These are phyloP conservation scores for Sebastes miniatus DNA, from an alignment of 2,797 vertebrate species.

Conservation along the genomic window DNA sequence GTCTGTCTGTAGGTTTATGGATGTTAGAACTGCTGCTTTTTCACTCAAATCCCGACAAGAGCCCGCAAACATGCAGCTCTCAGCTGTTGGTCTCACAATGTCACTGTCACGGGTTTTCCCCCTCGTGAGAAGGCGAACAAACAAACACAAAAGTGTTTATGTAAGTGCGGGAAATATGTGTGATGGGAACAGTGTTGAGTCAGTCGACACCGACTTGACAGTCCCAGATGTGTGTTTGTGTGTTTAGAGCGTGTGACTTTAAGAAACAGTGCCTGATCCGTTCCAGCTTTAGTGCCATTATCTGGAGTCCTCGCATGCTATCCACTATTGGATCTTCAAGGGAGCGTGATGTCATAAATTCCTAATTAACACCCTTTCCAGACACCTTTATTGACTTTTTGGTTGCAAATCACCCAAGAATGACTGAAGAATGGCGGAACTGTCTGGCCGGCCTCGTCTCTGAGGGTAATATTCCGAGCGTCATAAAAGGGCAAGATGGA, in stretches of 20 bases:
- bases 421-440: slow-evolving; percentile 29
- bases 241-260: slow-evolving; percentile 36
- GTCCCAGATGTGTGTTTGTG: not conserved
- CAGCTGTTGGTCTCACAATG: slow-evolving; percentile 5
- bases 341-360: slow-evolving; percentile 53
- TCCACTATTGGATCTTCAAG: slow-evolving; percentile 38
- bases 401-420: slow-evolving; percentile 64
- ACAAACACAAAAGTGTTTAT: slow-evolving; percentile 9
- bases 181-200: not conserved
- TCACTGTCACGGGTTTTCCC: slow-evolving; percentile 9
- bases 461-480: slow-evolving; percentile 39
- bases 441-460: slow-evolving; percentile 49
- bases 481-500: slow-evolving; percentile 60
- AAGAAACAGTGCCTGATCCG: slow-evolving; percentile 29
- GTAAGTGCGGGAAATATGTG: not conserved
- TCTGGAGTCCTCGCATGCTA: slow-evolving; percentile 25
- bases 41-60: slow-evolving; percentile 38
- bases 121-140: not conserved
- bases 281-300: slow-evolving; percentile 23
- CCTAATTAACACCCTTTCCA: slow-evolving; percentile 67
- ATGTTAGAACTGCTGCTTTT: slow-evolving; percentile 32
- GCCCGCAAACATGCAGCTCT: slow-evolving; percentile 28
- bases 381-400: slow-evolving; percentile 69
- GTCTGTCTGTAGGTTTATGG: slow-evolving; percentile 9
- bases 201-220: not conserved